Evolutionary conservation across 1,140 invertebrate genomes (phyloP).

Genomic region (Calliopsis andreniformis): DNA sequence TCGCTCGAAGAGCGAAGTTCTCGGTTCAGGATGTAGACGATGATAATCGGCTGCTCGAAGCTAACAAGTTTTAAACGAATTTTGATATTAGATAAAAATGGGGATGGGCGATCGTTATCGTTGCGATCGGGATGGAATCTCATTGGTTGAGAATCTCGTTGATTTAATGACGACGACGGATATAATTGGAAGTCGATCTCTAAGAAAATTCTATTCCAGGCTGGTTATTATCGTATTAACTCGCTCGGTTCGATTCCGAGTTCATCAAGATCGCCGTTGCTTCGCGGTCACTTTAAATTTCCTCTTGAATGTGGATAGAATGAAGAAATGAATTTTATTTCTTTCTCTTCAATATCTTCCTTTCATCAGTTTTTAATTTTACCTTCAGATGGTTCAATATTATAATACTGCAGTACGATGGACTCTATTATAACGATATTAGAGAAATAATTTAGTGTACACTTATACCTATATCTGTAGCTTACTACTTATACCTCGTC

Average conservation of each 20-base stretch:
- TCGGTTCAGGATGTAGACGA: neutral
- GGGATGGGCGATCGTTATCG: constrained; percentile 38
- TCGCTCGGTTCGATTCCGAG: constrained; percentile 27
- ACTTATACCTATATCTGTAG: too few relatives aligned
- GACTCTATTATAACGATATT: too few relatives aligned
- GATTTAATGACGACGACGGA: constrained; percentile 32
- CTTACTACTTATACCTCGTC: too few relatives aligned
- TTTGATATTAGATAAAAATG: constrained; percentile 36
- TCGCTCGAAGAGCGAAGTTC: neutral
- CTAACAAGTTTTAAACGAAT: constrained; percentile 42
- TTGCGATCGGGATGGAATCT: neutral
- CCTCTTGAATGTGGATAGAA: too few relatives aligned
- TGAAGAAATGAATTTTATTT: too few relatives aligned
- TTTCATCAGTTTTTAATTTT: too few relatives aligned
- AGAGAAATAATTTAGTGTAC: too few relatives aligned
- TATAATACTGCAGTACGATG: too few relatives aligned
- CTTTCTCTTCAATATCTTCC: too few relatives aligned
- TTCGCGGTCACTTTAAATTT: too few relatives aligned
- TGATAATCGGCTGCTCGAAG: neutral
- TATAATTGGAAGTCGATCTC: constrained; percentile 43
- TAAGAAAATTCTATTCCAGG: constrained; percentile 25
- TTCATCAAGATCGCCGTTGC: neutral
- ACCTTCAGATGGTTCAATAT: too few relatives aligned
- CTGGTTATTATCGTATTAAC: constrained; percentile 30
- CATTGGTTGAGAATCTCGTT: constrained; percentile 24